Base-by-base conservation (phyloP, 2,888 invertebrate genomes). In the Diaphora mendica region DNA sequence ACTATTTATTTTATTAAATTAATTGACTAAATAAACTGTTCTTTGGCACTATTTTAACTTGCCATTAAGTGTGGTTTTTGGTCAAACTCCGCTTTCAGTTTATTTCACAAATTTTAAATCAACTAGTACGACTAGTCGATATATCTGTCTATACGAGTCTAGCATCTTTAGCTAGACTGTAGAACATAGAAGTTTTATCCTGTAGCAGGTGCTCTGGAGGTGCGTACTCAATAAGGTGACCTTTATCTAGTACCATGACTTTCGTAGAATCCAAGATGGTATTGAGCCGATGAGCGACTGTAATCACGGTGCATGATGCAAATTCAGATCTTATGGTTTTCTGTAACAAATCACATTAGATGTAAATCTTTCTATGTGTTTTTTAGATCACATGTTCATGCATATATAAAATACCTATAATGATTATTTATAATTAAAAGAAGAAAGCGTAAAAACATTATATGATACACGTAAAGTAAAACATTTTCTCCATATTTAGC, bases 211-310 rank as follows among this genome's bases (percentile, higher is more conserved):
- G 96, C 8, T 94, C 93, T 0, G 98, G 98, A 13, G 97, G 96
- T 84, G 98, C 98, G 89, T 97, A 98, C 93, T 98, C 98, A 3
- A 96, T 96, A 30, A 98, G 96, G 82, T 96, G 95, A 7, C 98
- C 98, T 85, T 96, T 97, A 90, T 98, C 97, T 79, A 98, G 94
- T 59, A 98, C 98, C 92, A 98, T 97, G 67, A 98, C 98, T 90
- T 98, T 97, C 86, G 98, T 98, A 55, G 98, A 98, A 95, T 99
- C 98, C 96, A 99, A 96, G 85, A 99, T 98, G 35, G 99, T 99
- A 92, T 99, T 99, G 77, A 99, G 96, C 33, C 99, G 97, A 95
- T 99, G 99, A 59, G 99, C 99, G 90, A 99, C 99, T 1, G 99
- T 99, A 33, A 99, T 96, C 70, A 99, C 97, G 9, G 99, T 99